Conservation (phyloP, 2,797 vertebrate genomes). For the Lagodon rhomboides region DNA sequence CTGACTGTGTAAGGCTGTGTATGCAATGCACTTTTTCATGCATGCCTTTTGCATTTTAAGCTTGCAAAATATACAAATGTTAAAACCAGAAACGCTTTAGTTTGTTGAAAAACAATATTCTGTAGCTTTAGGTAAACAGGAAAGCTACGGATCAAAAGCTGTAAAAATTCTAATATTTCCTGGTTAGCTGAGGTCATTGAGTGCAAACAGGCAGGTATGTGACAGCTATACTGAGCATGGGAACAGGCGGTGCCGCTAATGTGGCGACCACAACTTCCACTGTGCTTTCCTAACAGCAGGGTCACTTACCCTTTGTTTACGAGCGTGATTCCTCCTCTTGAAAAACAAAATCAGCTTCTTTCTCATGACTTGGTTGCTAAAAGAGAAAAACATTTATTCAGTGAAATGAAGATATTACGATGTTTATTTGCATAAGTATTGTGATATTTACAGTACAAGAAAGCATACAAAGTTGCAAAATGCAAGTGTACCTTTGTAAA, state of each 20-base stretch:
- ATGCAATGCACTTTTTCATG: not conserved
- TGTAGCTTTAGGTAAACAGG: slow-evolving; percentile 21
- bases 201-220: slow-evolving; percentile 25
- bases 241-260: slow-evolving; percentile 5
- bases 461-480: not conserved
- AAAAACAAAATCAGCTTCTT: slow-evolving; percentile 99
- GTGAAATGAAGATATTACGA: not conserved
- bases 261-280: slow-evolving; percentile 28
- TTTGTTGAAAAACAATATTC: slow-evolving; percentile 9
- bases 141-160: not conserved
- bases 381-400: slow-evolving; percentile 68
- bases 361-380: slow-evolving; percentile 99
- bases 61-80: not conserved
- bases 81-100: too few species aligned
- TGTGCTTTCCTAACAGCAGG: slow-evolving; percentile 12
- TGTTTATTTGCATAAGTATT: not conserved
- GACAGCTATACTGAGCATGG: not conserved
- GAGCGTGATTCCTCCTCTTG: slow-evolving; percentile 98
- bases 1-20: not conserved
- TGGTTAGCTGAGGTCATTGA: slow-evolving; percentile 31
- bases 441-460: not conserved
- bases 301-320: slow-evolving; percentile 95
- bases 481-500: not conserved
- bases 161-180: not conserved
- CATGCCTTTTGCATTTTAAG: not conserved